phyloP scores from a whole-genome alignment of 2,113 vertebrate species.

The Falco punctatus region DNA sequence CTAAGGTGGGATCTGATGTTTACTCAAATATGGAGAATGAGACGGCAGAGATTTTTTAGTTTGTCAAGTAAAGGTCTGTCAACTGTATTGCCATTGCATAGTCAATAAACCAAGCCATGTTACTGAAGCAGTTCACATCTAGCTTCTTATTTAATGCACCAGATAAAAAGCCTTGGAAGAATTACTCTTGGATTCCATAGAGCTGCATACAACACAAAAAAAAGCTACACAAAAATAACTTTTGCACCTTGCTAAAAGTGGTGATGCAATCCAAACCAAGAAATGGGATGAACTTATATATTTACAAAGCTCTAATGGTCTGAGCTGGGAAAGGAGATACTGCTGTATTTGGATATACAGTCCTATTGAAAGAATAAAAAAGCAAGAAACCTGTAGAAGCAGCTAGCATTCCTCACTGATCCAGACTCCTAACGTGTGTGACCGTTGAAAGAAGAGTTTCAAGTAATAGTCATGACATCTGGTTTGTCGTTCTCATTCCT shows the following conservation, averaged over 20 bases:
- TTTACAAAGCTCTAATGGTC: not conserved
- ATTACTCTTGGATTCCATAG: not conserved
- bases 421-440: not conserved
- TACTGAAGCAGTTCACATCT: not conserved
- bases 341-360: not conserved
- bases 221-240: not conserved
- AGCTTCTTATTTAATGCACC: not conserved
- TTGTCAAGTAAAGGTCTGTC: not conserved
- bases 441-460: not conserved
- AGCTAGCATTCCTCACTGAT: not conserved
- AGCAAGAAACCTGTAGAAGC: not conserved
- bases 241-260: not conserved
- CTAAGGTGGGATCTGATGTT: not conserved
- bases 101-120: not conserved
- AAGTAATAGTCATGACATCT: not conserved
- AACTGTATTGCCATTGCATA: not conserved
- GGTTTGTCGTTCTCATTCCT: not conserved
- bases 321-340: not conserved
- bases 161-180: not conserved
- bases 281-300: not conserved
- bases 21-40: not conserved
- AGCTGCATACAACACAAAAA: not conserved
- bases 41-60: not conserved
- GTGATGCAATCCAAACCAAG: not conserved
- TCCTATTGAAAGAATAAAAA: not conserved